Evolutionary conservation across 2,113 vertebrate genomes (phyloP).

Genomic region (Osmerus eperlanus): DNA sequence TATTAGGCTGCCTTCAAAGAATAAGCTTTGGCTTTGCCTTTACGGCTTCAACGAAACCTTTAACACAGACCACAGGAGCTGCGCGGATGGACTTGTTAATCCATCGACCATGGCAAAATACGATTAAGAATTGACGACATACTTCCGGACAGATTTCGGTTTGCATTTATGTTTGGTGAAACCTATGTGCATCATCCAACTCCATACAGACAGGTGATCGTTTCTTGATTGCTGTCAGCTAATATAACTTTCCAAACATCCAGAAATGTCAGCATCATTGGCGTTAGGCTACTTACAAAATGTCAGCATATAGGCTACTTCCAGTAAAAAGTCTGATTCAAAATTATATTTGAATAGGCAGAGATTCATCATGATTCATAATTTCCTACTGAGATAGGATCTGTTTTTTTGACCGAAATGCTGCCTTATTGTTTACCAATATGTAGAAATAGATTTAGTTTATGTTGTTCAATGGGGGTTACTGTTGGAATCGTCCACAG

Average conservation of each 20-base stretch:
- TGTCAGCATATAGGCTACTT: no score
- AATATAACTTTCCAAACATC: no score
- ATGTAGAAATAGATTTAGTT: not conserved
- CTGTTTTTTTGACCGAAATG: not conserved
- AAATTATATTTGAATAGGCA: not conserved
- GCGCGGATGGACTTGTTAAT: conserved; percentile 5
- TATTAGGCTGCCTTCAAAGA: not conserved
- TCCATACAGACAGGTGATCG: not conserved
- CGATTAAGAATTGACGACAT: conserved; percentile 36
- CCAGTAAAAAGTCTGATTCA: no score
- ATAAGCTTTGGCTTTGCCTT: not conserved
- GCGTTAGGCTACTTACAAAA: no score
- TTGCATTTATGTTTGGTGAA: not conserved
- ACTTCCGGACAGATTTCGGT: conserved; percentile 18
- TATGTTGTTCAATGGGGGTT: not conserved
- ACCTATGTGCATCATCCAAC: not conserved
- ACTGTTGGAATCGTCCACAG: not conserved
- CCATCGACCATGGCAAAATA: conserved; percentile 4
- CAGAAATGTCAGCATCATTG: no score
- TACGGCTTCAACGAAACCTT: not conserved
- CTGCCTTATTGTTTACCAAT: no score
- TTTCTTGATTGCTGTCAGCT: no score
- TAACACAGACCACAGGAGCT: not conserved
- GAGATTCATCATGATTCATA: no score
- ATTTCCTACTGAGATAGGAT: not conserved